phyloP scores from a whole-genome alignment of 2,113 vertebrate species.

The Nycticebus coucang region DNA sequence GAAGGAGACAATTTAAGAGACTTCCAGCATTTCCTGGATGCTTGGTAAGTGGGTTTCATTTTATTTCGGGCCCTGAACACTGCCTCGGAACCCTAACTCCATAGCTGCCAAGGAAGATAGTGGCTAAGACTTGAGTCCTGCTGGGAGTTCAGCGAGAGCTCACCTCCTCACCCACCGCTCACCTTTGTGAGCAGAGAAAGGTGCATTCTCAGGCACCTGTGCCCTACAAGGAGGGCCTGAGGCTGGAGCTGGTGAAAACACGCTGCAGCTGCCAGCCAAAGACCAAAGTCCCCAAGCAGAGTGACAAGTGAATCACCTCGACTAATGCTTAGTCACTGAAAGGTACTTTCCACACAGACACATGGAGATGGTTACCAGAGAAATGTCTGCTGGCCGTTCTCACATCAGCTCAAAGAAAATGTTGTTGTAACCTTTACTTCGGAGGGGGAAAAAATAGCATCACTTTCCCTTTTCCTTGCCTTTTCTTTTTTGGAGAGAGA shows the following conservation, averaged over 20 bases:
- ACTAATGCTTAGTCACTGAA: slow-evolving; percentile 84
- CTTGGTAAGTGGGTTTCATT: not conserved
- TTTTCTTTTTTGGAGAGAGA: slow-evolving; percentile 81
- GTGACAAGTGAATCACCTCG: slow-evolving; percentile 84
- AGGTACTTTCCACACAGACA: slow-evolving; percentile 86
- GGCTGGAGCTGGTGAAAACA: not conserved
- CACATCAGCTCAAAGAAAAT: slow-evolving; percentile 86
- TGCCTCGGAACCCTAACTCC: not conserved
- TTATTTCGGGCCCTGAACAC: not conserved
- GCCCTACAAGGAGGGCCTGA: not conserved
- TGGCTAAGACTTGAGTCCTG: not conserved
- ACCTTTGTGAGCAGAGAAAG: not conserved
- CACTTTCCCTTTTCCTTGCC: slow-evolving; percentile 81
- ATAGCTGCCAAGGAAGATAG: not conserved
- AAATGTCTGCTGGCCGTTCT: slow-evolving; percentile 79
- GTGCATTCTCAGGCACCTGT: not conserved
- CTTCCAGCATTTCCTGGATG: not conserved
- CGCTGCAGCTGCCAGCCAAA: not conserved
- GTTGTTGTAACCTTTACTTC: slow-evolving; percentile 87
- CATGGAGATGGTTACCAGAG: slow-evolving; percentile 83
- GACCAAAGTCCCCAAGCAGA: slow-evolving; percentile 78
- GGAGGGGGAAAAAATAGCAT: slow-evolving; percentile 80
- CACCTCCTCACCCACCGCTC: not conserved
- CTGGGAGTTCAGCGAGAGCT: not conserved
- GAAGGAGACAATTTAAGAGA: not conserved